Evolutionary conservation across 2,888 invertebrate genomes (phyloP), one percentile per base, ranked within the genome.

Genomic region (Plagiodera versicolora): DNA sequence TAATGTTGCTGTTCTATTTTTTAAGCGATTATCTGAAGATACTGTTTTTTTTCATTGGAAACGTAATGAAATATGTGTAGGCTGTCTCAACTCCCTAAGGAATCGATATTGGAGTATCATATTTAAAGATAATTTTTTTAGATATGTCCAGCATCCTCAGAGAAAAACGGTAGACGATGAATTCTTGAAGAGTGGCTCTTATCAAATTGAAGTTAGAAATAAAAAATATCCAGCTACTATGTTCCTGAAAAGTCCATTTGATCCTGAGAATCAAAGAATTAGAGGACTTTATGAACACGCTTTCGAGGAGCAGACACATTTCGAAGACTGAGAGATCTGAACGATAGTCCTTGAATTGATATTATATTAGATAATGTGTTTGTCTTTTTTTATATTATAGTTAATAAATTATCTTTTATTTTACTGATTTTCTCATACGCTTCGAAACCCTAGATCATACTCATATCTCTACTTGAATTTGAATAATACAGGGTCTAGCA

Each of bases 161-260:
- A 88, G 88, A 0, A 81, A 85, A 57, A 75, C 79, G 39, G 82
- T 94, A 39, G 88, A 89, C 17, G 83, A 83, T 50, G 85, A 88
- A 16, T 93, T 84, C 75, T 78, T 94, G 39, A 84, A 84, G 71
- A 82, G 83, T 10, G 94, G 93, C 10, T 79, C 84, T 17, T 95
- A 94, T 74, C 87, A 91, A 76, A 85, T 95, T 44, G 94, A 94
- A 83, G 85, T 89, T 16, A 85, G 92, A 84, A 92, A 94, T 6
- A 85, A 86, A 67, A 85, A 83, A 68, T 85, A 90, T 75, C 86
- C 87, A 54, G 92, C 93, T 0, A 83, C 83, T 4, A 80, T 91
- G 54, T 87, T 91, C 75, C 74, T 89, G 19, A 87, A 83, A 72
- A 91, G 91, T 67, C 93, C 93, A 0, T 95, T 95, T 74, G 94